phyloP scores from a whole-genome alignment of 2,113 vertebrate genomes.

The Sinocyclocheilus grahami region DNA sequence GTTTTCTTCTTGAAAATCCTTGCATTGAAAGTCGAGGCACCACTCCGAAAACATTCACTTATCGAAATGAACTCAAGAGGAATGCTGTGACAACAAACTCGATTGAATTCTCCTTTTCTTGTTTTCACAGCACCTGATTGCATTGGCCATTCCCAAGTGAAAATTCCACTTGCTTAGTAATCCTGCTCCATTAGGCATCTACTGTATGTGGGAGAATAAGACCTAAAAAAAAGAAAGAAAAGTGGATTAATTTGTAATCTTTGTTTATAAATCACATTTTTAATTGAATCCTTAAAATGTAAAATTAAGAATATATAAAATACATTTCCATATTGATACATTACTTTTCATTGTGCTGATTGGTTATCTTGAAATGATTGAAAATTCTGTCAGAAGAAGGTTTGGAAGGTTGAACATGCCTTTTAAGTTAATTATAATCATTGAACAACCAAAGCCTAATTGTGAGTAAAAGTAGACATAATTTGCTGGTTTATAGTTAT shows the following conservation, averaged over 20 bases:
- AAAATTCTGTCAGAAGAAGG: neutral
- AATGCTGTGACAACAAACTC: conserved; percentile 54
- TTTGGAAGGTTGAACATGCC: too few species aligned
- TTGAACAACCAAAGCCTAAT: neutral
- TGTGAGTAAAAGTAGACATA: conserved; percentile 22
- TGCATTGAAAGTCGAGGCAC: conserved; percentile 65
- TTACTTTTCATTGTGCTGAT: neutral
- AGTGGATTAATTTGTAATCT: neutral
- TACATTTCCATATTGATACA: neutral
- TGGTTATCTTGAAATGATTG: neutral
- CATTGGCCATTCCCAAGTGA: conserved; percentile 38
- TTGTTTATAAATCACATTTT: neutral
- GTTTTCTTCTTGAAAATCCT: conserved; percentile 68
- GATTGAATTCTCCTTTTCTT: conserved; percentile 42
- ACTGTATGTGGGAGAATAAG: conserved; percentile 31
- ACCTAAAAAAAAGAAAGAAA: neutral
- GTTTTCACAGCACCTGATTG: conserved; percentile 40
- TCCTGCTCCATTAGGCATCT: neutral
- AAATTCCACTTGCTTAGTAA: conserved; percentile 44
- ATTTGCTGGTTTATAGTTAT: conserved; percentile 32
- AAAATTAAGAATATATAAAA: neutral
- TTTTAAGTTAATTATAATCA: neutral
- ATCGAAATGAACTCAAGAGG: conserved; percentile 62
- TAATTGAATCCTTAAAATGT: neutral
- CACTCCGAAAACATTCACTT: conserved; percentile 66